Conservation (phyloP, 2,113 vertebrate species). For the Corythornis cristatus region DNA sequence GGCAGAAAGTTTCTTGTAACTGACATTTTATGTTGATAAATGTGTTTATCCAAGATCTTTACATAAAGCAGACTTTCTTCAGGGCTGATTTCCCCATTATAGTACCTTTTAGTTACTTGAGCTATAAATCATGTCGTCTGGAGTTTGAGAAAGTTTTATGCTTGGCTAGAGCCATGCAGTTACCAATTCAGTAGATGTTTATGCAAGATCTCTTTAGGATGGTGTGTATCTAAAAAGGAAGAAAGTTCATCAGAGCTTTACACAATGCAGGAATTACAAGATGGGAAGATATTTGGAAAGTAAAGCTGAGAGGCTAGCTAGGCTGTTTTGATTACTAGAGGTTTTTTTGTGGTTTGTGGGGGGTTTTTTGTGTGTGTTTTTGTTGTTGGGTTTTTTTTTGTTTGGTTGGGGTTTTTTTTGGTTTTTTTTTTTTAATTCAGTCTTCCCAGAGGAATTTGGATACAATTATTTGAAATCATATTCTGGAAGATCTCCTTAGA, state of each 20-base stretch:
- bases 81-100: neutral
- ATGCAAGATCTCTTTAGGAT: neutral
- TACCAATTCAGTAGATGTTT: neutral
- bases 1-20: neutral
- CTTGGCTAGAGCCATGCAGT: neutral
- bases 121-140: neutral
- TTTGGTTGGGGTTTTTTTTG: too few species aligned
- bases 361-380: too few species aligned
- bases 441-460: neutral
- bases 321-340: neutral
- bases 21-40: neutral
- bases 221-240: neutral
- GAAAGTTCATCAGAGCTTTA: neutral
- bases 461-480: neutral
- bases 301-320: neutral
- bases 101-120: neutral
- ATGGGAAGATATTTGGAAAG: neutral
- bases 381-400: too few species aligned
- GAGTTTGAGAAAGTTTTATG: neutral
- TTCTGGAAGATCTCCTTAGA: neutral
- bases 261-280: neutral
- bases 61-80: neutral
- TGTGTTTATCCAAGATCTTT: neutral
- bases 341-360: too few species aligned
- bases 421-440: neutral